Evolutionary conservation across 2,797 vertebrate species (phyloP).

Genomic region (Neosalanx taihuensis): DNA sequence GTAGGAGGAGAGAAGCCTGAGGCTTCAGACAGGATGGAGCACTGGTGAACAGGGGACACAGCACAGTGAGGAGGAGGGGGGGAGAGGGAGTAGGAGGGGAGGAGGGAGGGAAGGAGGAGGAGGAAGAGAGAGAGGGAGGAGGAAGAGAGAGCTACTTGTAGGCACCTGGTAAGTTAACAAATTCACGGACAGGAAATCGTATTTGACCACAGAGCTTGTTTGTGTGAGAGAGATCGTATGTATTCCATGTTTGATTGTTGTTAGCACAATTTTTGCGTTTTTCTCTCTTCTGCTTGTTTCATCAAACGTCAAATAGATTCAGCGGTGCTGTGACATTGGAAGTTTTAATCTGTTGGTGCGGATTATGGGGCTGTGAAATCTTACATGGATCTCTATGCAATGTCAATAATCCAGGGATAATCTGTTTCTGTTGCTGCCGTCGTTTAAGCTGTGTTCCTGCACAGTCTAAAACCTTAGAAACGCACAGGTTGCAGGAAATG

Average conservation of each 20-base stretch:
- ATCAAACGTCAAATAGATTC: constrained; percentile 22
- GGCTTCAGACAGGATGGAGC: constrained; percentile 50
- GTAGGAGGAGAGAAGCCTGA: constrained; percentile 37
- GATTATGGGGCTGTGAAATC: constrained; percentile 58
- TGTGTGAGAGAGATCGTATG: background rate
- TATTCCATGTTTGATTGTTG: background rate
- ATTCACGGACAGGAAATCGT: background rate
- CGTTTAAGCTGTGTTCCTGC: constrained; percentile 3
- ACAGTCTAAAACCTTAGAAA: background rate
- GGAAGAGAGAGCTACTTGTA: background rate
- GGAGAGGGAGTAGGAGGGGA: background rate
- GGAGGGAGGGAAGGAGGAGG: background rate
- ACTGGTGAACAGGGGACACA: constrained; percentile 26
- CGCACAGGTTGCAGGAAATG: background rate
- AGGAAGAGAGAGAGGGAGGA: background rate
- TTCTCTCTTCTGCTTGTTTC: too few species aligned
- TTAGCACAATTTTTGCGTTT: background rate
- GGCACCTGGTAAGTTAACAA: constrained; percentile 44
- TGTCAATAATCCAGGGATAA: constrained; percentile 65
- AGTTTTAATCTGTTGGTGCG: constrained; percentile 51
- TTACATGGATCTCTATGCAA: constrained; percentile 57
- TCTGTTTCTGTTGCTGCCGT: constrained; percentile 45
- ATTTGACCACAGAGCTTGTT: background rate
- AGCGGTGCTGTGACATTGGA: constrained; percentile 20
- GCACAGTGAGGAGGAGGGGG: constrained; percentile 18